A percentile compares a stretch with the other conserved stretches of the same genome.
These are phyloP conservation scores for Griposia aprilina DNA, from an alignment of 2,888 invertebrate genomes.

Conservation along the genomic window DNA sequence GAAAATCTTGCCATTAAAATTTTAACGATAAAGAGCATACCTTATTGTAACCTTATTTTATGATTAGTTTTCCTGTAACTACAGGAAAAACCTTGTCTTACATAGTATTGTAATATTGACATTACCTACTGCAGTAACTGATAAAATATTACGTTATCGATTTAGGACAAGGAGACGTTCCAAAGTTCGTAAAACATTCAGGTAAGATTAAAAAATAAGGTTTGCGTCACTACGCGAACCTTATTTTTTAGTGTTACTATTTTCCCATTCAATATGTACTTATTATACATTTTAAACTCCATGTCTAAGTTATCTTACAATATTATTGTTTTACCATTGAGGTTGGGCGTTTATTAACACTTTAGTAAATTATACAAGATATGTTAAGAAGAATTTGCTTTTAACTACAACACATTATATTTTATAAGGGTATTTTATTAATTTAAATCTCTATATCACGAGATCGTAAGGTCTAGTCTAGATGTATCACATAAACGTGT, in stretches of 20 bases:
- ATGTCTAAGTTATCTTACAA: slow-evolving; percentile 9
- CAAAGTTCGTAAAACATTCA: slow-evolving; percentile 17
- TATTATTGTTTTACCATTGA: slow-evolving; percentile 27
- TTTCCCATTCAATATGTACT: slow-evolving; percentile 18
- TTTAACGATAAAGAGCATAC: neutral
- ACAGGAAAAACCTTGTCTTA: slow-evolving; percentile 16
- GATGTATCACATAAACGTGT: neutral
- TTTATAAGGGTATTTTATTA: neutral
- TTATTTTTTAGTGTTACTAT: slow-evolving; percentile 15
- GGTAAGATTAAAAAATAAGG: no score
- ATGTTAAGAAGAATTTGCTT: slow-evolving; percentile 5
- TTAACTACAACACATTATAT: neutral
- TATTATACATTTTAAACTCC: neutral
- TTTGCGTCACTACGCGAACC: no score
- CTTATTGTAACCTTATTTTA: slow-evolving; percentile 4
- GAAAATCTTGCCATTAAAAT: slow-evolving; percentile 1
- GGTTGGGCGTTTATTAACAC: slow-evolving; percentile 19
- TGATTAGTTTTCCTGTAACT: slow-evolving; percentile 16
- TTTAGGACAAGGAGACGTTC: slow-evolving; percentile 39
- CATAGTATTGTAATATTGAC: slow-evolving; percentile 4
- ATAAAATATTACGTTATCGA: slow-evolving; percentile 39
- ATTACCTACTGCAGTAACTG: slow-evolving; percentile 16
- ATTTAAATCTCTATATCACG: neutral
- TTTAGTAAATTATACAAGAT: slow-evolving; percentile 2
- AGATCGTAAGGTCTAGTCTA: slow-evolving; percentile 24